Base-by-base conservation (phyloP, 2,797 vertebrate species). In the Sibirionetta formosa region DNA sequence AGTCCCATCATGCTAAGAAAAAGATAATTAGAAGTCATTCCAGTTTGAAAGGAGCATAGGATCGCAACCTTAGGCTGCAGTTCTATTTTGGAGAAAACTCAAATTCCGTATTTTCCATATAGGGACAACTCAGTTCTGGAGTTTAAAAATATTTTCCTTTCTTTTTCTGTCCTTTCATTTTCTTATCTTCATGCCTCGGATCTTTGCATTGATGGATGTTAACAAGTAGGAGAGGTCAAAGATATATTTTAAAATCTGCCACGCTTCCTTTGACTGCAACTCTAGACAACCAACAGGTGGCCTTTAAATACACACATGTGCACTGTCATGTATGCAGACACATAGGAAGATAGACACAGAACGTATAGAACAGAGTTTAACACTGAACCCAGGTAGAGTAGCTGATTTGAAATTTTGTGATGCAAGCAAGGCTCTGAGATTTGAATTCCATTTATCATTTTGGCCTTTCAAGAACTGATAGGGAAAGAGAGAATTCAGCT, bases 381-480 rank as follows among this genome's bases (percentile, higher is more conserved):
- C 40, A 36, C 36, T 36, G 60, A 86, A 77, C 20, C 29, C 35
- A 40, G 44, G 46, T 31, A 29, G 66, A 93, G 70, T 54, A 61
- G 53, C 18, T 76, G 40, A n/a, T 88, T 79, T 94, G 82, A 85
- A 75, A 88, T 95, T 96, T 93, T 76, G 86, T 84, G 63, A 90
- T 82, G 71, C 56, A 86, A 94, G 79, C 73, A 63, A 93, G 36
- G n/a, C 50, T 90, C 85, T 75, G 79, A 95, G 71, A 68, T 92
- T 38, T 96, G 80, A 86, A 88, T 91, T 33, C 56, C 73, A 88
- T 93, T 91, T 85, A 94, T 95, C 82, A 64, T 88, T 88, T 40
- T 95, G 68, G 85, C 82, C 54, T 97, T 97, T 96, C 87, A 95
- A 81, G 44, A 78, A 61, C 76, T 90, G 88, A 85, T 93, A 86